These are phyloP conservation scores for Tenebrosternarchus preto DNA, from an alignment of 2,113 vertebrate species.

Conservation along the genomic window DNA sequence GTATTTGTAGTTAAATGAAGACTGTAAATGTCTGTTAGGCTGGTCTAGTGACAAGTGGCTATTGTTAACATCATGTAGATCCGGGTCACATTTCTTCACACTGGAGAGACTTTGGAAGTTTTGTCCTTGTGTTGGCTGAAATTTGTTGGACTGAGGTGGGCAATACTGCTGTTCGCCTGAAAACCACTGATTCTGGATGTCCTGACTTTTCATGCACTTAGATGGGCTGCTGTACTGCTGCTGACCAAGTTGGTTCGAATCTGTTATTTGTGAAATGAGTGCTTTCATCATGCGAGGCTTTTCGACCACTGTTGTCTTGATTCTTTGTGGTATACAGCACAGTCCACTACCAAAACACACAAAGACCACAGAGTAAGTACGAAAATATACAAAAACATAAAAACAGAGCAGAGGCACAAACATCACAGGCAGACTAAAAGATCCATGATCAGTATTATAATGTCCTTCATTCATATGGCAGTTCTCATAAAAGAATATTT, in stretches of 20 bases:
- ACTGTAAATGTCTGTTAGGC: slow-evolving; percentile 5
- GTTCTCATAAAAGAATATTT: not conserved
- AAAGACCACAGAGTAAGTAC: slow-evolving; percentile 32
- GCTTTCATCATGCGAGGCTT: slow-evolving; percentile 50
- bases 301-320: slow-evolving; percentile 47
- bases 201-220: not conserved
- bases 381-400: slow-evolving; percentile 11
- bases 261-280: slow-evolving; percentile 34
- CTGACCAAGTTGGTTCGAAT: slow-evolving; percentile 7
- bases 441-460: slow-evolving; percentile 2
- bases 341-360: slow-evolving; percentile 38
- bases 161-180: slow-evolving; percentile 20
- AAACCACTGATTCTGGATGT: slow-evolving; percentile 9
- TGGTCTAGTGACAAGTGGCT: slow-evolving; percentile 15
- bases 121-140: not conserved
- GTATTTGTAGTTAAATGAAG: slow-evolving; percentile 18
- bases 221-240: slow-evolving; percentile 4
- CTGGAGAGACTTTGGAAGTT: slow-evolving; percentile 1
- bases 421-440: not conserved
- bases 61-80: slow-evolving; percentile 18
- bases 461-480: not conserved
- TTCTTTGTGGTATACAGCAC: slow-evolving; percentile 45
- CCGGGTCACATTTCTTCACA: slow-evolving; percentile 4
- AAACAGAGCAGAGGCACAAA: slow-evolving; percentile 25
- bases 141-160: not conserved